Percentiles rank a stretch among this genome's conserved stretches.
These are phyloP conservation scores for Chloropsis hardwickii DNA, from an alignment of 2,113 vertebrate species.

Conservation along the genomic window DNA sequence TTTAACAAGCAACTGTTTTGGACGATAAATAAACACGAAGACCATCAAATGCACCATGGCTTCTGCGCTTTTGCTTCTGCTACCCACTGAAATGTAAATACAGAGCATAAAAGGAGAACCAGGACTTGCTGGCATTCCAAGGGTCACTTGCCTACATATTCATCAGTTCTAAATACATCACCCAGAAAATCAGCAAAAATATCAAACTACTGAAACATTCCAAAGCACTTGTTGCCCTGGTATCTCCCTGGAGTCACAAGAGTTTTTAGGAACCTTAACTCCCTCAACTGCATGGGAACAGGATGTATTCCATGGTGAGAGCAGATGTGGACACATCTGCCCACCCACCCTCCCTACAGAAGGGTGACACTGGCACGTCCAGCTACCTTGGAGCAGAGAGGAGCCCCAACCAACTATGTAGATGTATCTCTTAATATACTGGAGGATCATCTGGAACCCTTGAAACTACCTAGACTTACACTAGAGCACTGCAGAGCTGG, in stretches of 20 bases:
- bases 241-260: neutral
- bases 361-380: neutral
- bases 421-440: neutral
- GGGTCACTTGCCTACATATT: neutral
- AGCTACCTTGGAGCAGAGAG: neutral
- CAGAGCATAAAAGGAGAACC: neutral
- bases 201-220: neutral
- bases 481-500: neutral
- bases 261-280: neutral
- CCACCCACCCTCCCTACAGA: neutral
- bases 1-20: conserved; percentile 2
- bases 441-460: neutral
- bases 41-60: neutral
- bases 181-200: neutral
- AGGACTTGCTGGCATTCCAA: neutral
- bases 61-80: conserved; percentile 2
- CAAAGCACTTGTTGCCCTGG: neutral
- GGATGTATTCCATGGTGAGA: neutral
- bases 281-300: neutral
- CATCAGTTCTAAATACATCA: neutral
- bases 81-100: conserved; percentile 43
- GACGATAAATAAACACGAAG: conserved; percentile 52
- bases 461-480: neutral
- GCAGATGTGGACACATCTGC: neutral
- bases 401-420: neutral